A percentile compares a stretch with the other conserved stretches of the same genome.
phyloP scores from a whole-genome alignment of 2,888 invertebrate species.

The Tortrix viridana region DNA sequence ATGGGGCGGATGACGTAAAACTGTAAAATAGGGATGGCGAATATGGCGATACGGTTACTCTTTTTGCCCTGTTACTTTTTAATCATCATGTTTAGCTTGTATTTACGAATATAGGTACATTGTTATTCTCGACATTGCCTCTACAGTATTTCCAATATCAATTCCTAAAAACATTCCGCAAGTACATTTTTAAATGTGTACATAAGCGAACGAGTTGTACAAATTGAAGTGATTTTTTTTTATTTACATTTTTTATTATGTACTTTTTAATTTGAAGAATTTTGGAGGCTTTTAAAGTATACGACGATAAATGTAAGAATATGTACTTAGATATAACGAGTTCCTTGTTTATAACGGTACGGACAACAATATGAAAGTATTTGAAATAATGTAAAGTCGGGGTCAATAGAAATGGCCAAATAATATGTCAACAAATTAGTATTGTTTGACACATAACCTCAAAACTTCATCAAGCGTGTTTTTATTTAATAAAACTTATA shows the following conservation, averaged over 20 bases:
- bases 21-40: too few relatives aligned
- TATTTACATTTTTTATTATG: slow-evolving; percentile 60
- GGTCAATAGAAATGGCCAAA: too few relatives aligned
- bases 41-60: too few relatives aligned
- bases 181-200: slow-evolving; percentile 43
- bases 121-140: slow-evolving; percentile 17
- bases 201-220: slow-evolving; percentile 61
- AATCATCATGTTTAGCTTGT: slow-evolving; percentile 4
- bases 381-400: slow-evolving; percentile 18
- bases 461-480: too few relatives aligned
- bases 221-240: slow-evolving; percentile 68
- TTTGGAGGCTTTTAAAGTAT: slow-evolving; percentile 84
- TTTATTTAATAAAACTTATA: too few relatives aligned
- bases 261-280: slow-evolving; percentile 66
- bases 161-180: slow-evolving; percentile 31
- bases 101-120: slow-evolving; percentile 15
- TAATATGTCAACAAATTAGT: too few relatives aligned
- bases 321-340: slow-evolving; percentile 81
- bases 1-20: slow-evolving; percentile 1
- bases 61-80: slow-evolving; percentile 1
- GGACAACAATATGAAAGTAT: slow-evolving; percentile 11
- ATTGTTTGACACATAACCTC: too few relatives aligned
- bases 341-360: slow-evolving; percentile 64
- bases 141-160: slow-evolving; percentile 2
- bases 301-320: slow-evolving; percentile 79